phyloP scores from a whole-genome alignment of 2,888 invertebrate genomes.

The Shargacucullia verbasci region DNA sequence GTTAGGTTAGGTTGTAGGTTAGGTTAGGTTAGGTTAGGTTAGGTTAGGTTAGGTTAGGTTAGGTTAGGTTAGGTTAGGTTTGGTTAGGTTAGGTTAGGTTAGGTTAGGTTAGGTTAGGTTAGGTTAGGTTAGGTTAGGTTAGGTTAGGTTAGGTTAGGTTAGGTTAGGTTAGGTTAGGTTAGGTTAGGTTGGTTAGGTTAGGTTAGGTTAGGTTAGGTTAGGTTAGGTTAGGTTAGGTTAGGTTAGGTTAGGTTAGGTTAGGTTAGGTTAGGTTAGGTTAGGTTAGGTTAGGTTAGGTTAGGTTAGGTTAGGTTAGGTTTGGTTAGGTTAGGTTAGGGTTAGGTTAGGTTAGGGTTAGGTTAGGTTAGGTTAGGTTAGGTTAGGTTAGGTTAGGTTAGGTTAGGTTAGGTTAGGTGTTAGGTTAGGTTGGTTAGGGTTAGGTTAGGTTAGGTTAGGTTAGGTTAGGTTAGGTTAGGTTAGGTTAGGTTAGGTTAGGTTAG shows the following conservation, averaged over 20 bases:
- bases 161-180: no score
- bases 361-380: conserved; percentile 16
- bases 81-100: no score
- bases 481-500: conserved; percentile 45
- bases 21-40: conserved; percentile 44
- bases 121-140: conserved; percentile 43
- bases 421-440: conserved; percentile 29
- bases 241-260: conserved; percentile 47
- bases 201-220: conserved; percentile 20
- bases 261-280: conserved; percentile 48
- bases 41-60: conserved; percentile 7
- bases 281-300: conserved; percentile 34
- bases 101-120: conserved; percentile 34
- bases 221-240: conserved; percentile 45
- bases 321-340: conserved; percentile 46
- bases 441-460: conserved; percentile 50
- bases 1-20: conserved; percentile 38
- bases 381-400: conserved; percentile 13
- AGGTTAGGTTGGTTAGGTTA: conserved; percentile 24
- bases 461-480: conserved; percentile 38
- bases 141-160: conserved; percentile 23
- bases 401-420: conserved; percentile 14
- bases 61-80: conserved; percentile 10
- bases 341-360: conserved; percentile 39
- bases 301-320: conserved; percentile 37